Evolutionary conservation across 2,113 vertebrate genomes (phyloP).

Genomic region (Proteles cristata): DNA sequence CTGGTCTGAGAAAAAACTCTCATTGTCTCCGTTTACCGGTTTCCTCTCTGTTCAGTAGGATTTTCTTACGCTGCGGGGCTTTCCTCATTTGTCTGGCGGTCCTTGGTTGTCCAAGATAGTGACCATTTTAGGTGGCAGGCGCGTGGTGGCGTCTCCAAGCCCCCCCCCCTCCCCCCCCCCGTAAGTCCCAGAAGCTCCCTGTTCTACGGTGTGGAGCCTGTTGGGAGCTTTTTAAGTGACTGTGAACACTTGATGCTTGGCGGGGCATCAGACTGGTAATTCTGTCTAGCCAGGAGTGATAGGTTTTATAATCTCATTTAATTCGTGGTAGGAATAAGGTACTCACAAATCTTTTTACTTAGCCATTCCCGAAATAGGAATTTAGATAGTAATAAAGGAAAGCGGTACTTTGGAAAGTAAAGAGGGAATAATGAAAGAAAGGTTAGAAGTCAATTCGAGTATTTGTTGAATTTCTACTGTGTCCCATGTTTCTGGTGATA

Average conservation of each 20-base stretch:
- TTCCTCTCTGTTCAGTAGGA: background rate
- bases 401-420: conserved; percentile 24
- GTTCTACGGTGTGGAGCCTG: background rate
- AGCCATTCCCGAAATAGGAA: background rate
- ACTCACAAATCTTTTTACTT: background rate
- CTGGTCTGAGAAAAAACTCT: conserved; percentile 20
- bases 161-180: background rate
- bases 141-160: background rate
- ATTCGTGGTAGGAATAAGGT: conserved; percentile 36
- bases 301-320: conserved; percentile 17
- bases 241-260: background rate
- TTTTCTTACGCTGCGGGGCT: background rate
- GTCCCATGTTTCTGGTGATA: background rate
- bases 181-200: background rate
- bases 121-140: background rate
- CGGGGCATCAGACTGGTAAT: background rate
- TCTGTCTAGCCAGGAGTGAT: background rate
- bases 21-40: conserved; percentile 36
- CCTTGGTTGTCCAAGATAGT: background rate
- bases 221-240: background rate
- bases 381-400: conserved; percentile 39
- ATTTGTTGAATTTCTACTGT: conserved; percentile 7
- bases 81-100: background rate
- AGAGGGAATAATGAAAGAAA: background rate
- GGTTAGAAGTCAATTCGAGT: background rate